A percentile compares a stretch with the other conserved stretches of the same genome.
phyloP scores from a whole-genome alignment of 2,797 vertebrate genomes.

The Scolopax rusticola region DNA sequence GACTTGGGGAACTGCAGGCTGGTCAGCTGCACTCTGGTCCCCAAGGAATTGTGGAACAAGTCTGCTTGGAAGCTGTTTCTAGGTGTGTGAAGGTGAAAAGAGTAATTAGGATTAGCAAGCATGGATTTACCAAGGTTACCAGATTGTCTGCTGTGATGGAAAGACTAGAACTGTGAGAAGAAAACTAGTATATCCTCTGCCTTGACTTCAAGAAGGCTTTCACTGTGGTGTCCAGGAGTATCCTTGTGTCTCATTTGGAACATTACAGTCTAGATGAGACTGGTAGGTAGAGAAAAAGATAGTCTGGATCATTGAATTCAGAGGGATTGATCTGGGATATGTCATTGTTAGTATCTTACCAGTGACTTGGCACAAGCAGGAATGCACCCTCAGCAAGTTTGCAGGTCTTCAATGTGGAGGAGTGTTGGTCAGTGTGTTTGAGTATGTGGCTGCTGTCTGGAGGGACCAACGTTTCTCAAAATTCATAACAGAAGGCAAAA shows the following conservation, averaged over 20 bases:
- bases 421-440: neutral
- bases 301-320: neutral
- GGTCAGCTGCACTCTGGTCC: neutral
- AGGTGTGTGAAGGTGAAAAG: neutral
- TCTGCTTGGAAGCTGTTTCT: neutral
- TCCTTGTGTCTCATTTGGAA: neutral
- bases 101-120: neutral
- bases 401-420: fast-evolving
- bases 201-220: neutral
- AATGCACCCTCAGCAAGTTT: neutral
- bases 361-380: neutral
- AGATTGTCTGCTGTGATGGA: neutral
- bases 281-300: neutral
- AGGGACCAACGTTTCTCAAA: neutral
- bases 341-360: neutral
- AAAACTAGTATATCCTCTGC: neutral
- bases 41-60: neutral
- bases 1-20: neutral
- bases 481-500: neutral
- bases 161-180: neutral
- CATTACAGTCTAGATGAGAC: neutral
- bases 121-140: neutral
- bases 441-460: neutral
- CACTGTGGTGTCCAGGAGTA: neutral
- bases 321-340: neutral